Conservation (phyloP, 2,888 invertebrate genomes). For the Helobdella robusta region DNA sequence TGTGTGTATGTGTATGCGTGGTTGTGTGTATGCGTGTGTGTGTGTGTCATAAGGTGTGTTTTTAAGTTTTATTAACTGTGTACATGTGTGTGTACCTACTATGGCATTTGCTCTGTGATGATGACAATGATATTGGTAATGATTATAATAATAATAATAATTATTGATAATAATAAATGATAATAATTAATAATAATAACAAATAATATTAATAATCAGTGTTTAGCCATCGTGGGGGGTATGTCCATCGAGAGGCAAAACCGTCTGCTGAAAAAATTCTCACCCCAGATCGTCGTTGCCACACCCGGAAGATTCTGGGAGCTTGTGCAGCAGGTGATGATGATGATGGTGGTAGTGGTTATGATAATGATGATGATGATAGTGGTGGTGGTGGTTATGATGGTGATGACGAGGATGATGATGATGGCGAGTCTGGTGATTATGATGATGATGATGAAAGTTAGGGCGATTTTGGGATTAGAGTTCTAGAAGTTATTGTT, state of each 20-base stretch:
- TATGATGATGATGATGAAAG: not conserved
- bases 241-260: constrained; percentile 87
- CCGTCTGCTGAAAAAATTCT: constrained; percentile 63
- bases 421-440: too few species aligned
- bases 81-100: not conserved
- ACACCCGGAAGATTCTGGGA: constrained; percentile 97
- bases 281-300: constrained; percentile 91
- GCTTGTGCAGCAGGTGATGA: constrained; percentile 65
- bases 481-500: not conserved
- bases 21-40: not conserved
- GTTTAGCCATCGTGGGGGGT: constrained; percentile 83
- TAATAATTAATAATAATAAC: not conserved
- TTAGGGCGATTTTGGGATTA: constrained; percentile 31
- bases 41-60: not conserved
- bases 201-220: constrained; percentile 43
- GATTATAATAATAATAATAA: constrained; percentile 11
- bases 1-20: not conserved
- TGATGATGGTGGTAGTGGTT: not conserved
- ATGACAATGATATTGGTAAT: not conserved
- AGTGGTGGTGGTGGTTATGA: too few species aligned
- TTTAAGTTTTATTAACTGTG: not conserved
- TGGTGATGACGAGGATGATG: too few species aligned
- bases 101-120: too few species aligned
- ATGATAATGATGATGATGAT: too few species aligned
- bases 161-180: not conserved